A percentile compares a stretch with the other conserved stretches of the same genome.
phyloP scores from a whole-genome alignment of 2,888 invertebrate genomes.

The Limnephilus auricula region DNA sequence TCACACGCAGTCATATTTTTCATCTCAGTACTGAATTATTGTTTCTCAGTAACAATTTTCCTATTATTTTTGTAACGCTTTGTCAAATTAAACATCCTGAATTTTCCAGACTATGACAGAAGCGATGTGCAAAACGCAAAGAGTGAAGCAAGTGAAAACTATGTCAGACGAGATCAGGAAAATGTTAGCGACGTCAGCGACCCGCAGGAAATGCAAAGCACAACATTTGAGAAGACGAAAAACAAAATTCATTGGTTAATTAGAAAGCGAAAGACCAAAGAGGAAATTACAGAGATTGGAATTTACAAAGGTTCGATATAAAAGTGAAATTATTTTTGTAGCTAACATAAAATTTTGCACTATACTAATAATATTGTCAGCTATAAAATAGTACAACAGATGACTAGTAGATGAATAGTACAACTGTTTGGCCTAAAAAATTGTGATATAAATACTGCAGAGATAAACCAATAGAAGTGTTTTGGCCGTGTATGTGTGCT shows the following conservation, averaged over 20 bases:
- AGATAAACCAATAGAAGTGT: not conserved
- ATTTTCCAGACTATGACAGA: slow-evolving; percentile 33
- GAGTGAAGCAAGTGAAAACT: slow-evolving; percentile 21
- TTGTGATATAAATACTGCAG: not conserved
- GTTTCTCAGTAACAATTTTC: not conserved
- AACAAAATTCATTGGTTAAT: not conserved
- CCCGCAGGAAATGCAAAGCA: slow-evolving; percentile 15
- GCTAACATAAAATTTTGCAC: not conserved
- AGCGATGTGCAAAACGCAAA: slow-evolving; percentile 27
- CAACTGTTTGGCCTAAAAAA: not conserved
- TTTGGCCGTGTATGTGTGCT: not conserved
- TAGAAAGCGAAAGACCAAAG: slow-evolving; percentile 24
- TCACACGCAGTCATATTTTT: not conserved
- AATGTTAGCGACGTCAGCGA: slow-evolving; percentile 7
- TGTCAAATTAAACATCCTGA: slow-evolving; percentile 10
- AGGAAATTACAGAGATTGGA: slow-evolving; percentile 28
- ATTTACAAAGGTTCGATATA: slow-evolving; percentile 46
- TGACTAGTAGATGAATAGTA: too few species aligned
- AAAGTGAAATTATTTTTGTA: not conserved
- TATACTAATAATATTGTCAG: not conserved
- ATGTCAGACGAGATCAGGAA: slow-evolving; percentile 29
- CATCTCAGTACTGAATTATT: not conserved
- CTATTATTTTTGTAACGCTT: not conserved
- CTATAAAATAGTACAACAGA: not conserved
- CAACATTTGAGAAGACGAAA: slow-evolving; percentile 29